Evolutionary conservation across 2,888 invertebrate genomes (phyloP), one percentile per base, ranked within the genome.

Genomic region (Scaptodrosophila latifasciaeformis): DNA sequence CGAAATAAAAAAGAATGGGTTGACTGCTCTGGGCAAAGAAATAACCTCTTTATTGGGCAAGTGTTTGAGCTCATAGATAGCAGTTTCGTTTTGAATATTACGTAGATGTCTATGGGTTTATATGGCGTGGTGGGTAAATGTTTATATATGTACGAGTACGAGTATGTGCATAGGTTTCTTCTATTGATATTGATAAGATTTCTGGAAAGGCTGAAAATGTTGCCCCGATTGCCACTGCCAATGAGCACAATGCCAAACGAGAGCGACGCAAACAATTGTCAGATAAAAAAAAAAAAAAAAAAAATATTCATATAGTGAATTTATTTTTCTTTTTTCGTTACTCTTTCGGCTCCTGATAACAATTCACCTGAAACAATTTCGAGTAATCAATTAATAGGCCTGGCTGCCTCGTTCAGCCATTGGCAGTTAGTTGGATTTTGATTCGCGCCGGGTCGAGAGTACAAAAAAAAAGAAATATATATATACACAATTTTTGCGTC

Each of bases 361-460:
- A 15, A 62, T 54, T 61, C 35, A 47, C 34, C 44, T 40, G 50
- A 56, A 68, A 69, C 72, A 71, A 66, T 79, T 71, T 59, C 51
- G 40, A 67, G 80, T 62, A 74, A 74, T 74, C 74, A 74, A 74
- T 74, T 74, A 79, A 76, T 71, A 53, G 46, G 40, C 39, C n/a
- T 34, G 35, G 51, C 44, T 43, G 39, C 29, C 19, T 39, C 35
- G 55, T 37, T 17, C 30, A 43, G 54, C 44, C 58, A 70, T 62
- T 59, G 67, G 58, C 65, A 59, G 70, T 76, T 67, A 70, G 74
- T 74, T 79, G 50, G 59, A 74, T 55, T 72, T 72, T 59, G 74
- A 72, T 65, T 58, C 80, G 70, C 77, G 61, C 40, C 62, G 79
- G 67, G 67, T 79, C 61, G 76, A 67, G 61, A 58, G 65, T 75